Evolutionary conservation across 2,888 invertebrate species (phyloP).

Genomic region (Drosophila meridiana): DNA sequence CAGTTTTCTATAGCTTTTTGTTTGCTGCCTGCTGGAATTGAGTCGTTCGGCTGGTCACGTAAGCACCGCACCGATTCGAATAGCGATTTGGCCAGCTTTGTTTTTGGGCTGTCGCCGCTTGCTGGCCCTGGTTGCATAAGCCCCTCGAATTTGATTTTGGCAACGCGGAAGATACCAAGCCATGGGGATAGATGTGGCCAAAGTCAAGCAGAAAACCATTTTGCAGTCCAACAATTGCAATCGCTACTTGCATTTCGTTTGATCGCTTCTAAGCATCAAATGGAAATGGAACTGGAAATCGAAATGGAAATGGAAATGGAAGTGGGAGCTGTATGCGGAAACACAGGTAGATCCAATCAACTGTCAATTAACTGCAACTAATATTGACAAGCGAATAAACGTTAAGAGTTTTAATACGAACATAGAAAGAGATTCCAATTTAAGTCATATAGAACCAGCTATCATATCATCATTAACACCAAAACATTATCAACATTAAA

Average conservation of each 20-base stretch:
- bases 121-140: conserved; percentile 64
- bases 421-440: too few relatives aligned
- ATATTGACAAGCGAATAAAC: background rate
- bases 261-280: conserved; percentile 25
- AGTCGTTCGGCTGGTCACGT: conserved; percentile 70
- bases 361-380: conserved; percentile 7
- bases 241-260: conserved; percentile 22
- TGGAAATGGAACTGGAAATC: conserved; percentile 14
- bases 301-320: conserved; percentile 13
- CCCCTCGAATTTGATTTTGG: conserved; percentile 67
- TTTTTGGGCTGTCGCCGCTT: conserved; percentile 25
- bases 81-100: conserved; percentile 45
- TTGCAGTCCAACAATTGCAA: conserved; percentile 37
- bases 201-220: conserved; percentile 43
- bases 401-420: background rate
- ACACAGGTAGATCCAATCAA: background rate
- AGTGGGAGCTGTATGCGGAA: background rate
- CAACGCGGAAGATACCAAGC: conserved; percentile 66
- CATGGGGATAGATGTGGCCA: conserved; percentile 27
- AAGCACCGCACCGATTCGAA: conserved; percentile 69
- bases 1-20: conserved; percentile 17
- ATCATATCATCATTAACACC: background rate
- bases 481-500: background rate
- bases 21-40: conserved; percentile 49
- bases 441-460: background rate